These are phyloP conservation scores for Hepsetus odoe DNA, from an alignment of 2,113 vertebrate genomes.

Conservation along the genomic window DNA sequence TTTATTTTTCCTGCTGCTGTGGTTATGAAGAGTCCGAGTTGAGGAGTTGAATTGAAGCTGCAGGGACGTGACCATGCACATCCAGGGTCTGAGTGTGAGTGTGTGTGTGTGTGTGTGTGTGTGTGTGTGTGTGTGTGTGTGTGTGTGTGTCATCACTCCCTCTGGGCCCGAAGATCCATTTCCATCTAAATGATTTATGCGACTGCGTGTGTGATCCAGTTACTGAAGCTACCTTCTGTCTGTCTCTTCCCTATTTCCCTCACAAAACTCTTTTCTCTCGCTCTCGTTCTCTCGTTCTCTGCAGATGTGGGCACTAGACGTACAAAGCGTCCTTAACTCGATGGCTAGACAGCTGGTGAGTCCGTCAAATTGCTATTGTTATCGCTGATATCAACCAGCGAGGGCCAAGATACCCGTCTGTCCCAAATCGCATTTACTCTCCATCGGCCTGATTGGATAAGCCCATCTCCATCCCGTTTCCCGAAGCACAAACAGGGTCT, in stretches of 20 bases:
- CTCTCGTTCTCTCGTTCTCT: not conserved
- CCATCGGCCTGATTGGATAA: slow-evolving; percentile 21
- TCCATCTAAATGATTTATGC: slow-evolving; percentile 60
- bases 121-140: not conserved
- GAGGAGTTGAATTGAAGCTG: not conserved
- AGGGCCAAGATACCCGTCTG: slow-evolving; percentile 9
- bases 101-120: slow-evolving; percentile 17
- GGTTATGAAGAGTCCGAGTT: not conserved
- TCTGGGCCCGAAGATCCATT: slow-evolving; percentile 13
- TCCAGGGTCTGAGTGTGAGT: not conserved
- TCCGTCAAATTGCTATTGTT: slow-evolving; percentile 9
- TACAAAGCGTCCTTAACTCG: slow-evolving; percentile 59
- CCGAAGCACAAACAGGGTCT: not conserved
- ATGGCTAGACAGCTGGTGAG: slow-evolving; percentile 63
- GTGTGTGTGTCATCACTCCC: slow-evolving; percentile 14
- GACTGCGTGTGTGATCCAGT: slow-evolving; percentile 32
- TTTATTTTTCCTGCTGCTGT: not conserved
- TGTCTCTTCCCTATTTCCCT: not conserved
- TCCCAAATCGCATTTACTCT: slow-evolving; percentile 19
- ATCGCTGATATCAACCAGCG: slow-evolving; percentile 9
- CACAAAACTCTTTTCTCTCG: not conserved
- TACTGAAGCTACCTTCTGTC: not conserved
- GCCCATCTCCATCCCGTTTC: not conserved
- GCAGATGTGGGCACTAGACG: slow-evolving; percentile 62
- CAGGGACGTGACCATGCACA: slow-evolving; percentile 6